Evolutionary conservation across 2,113 vertebrate genomes (phyloP).

Genomic region (Columbina picui): DNA sequence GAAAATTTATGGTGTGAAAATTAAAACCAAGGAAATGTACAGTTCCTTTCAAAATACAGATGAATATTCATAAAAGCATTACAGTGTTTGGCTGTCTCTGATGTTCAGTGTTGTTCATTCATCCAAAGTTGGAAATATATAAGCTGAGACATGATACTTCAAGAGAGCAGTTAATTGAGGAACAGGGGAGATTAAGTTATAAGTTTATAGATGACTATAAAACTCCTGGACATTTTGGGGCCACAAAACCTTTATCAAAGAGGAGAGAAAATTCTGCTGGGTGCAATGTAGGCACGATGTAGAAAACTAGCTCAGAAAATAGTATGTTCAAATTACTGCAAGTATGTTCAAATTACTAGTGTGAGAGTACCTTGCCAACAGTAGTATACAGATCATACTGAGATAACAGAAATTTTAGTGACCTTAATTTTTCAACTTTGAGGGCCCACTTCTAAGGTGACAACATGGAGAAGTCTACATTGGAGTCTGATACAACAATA

Average conservation of each 20-base stretch:
- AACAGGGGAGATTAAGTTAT: constrained; percentile 30
- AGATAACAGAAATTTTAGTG: not conserved
- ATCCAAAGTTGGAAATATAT: constrained; percentile 37
- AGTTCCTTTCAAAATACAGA: constrained; percentile 44
- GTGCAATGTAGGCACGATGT: not conserved
- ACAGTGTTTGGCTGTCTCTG: constrained; percentile 43
- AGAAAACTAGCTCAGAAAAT: not conserved
- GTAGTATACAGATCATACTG: not conserved
- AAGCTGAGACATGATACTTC: constrained; percentile 40
- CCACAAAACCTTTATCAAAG: not conserved
- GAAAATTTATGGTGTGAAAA: constrained; percentile 10
- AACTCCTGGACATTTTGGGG: constrained; percentile 57
- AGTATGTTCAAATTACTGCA: not conserved
- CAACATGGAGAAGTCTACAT: not conserved
- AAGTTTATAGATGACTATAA: constrained; percentile 14
- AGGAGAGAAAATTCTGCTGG: constrained; percentile 2
- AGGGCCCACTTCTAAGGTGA: not conserved
- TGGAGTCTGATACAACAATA: not conserved
- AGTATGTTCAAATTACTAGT: not conserved
- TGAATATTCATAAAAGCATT: constrained; percentile 58
- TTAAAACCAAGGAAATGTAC: constrained; percentile 49
- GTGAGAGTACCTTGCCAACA: not conserved
- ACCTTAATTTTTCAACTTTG: not conserved
- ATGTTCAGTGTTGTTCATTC: constrained; percentile 43
- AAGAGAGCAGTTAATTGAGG: constrained; percentile 52